Conservation (phyloP, 1,140 invertebrate genomes). For the Holotrichia oblita region DNA sequence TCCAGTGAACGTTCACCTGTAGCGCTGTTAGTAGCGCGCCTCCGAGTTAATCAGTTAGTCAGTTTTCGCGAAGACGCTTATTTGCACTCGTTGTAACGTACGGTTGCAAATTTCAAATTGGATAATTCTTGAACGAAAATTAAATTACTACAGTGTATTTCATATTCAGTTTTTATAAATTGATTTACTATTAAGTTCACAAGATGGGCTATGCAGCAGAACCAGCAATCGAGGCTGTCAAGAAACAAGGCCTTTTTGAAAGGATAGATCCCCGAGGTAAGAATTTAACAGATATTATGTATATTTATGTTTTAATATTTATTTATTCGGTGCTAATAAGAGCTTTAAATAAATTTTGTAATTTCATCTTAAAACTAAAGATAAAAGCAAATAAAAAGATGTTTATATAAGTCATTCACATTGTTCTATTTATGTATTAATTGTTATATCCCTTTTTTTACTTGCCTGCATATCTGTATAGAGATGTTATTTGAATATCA, state of each 20-base stretch:
- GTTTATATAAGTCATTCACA: too few relatives aligned
- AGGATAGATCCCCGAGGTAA: slow-evolving; percentile 29
- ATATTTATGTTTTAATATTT: not conserved
- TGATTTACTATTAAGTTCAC: not conserved
- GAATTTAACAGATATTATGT: not conserved
- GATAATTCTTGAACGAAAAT: too few relatives aligned
- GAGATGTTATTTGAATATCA: not conserved
- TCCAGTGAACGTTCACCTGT: slow-evolving; percentile 5
- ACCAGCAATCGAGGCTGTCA: slow-evolving; percentile 24
- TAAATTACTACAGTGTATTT: too few relatives aligned
- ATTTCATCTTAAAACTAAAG: too few relatives aligned
- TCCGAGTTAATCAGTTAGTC: not conserved
- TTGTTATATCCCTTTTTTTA: not conserved
- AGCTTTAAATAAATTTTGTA: too few relatives aligned
- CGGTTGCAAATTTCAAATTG: not conserved
- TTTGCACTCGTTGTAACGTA: not conserved
- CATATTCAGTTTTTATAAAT: too few relatives aligned
- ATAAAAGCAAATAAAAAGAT: too few relatives aligned
- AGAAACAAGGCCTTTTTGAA: not conserved
- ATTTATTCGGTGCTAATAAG: not conserved
- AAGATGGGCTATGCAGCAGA: slow-evolving; percentile 35
- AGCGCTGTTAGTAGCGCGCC: slow-evolving; percentile 12
- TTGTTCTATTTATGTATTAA: too few relatives aligned
- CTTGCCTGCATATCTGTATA: not conserved
- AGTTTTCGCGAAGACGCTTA: slow-evolving; percentile 22